phyloP scores from a whole-genome alignment of 2,113 vertebrate genomes.

The Cranoglanis bouderius region DNA sequence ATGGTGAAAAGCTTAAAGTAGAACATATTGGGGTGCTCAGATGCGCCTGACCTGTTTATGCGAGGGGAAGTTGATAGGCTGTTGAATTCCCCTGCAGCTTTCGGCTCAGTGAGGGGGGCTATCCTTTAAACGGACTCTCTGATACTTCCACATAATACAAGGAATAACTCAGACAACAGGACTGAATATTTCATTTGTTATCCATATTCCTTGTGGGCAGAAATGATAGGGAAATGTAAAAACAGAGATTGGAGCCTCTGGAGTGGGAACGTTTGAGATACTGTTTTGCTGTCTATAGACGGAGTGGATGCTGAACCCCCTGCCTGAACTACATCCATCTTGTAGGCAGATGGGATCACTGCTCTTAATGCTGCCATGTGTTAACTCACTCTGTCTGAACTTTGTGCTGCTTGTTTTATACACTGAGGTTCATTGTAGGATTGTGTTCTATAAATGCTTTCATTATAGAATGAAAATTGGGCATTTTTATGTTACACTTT shows the following conservation, averaged over 20 bases:
- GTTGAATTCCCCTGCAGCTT: slow-evolving; percentile 75
- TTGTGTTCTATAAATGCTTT: slow-evolving; percentile 6
- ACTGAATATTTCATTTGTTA: slow-evolving; percentile 90
- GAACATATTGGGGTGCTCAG: slow-evolving; percentile 73
- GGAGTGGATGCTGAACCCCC: slow-evolving; percentile 70
- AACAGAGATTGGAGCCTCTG: slow-evolving; percentile 80
- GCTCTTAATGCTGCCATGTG: slow-evolving; percentile 75
- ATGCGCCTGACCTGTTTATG: slow-evolving; percentile 81
- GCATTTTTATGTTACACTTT: background rate
- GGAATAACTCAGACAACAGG: slow-evolving; percentile 87
- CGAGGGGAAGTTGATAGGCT: slow-evolving; percentile 76
- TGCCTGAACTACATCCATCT: slow-evolving; percentile 75
- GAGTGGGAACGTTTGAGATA: slow-evolving; percentile 76
- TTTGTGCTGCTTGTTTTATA: slow-evolving; percentile 5
- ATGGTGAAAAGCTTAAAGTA: slow-evolving; percentile 74
- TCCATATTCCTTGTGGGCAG: slow-evolving; percentile 87
- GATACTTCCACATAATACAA: slow-evolving; percentile 81
- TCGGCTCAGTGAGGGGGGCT: slow-evolving; percentile 70
- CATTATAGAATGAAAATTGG: background rate
- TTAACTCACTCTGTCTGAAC: slow-evolving; percentile 66
- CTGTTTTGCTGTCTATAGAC: slow-evolving; percentile 79
- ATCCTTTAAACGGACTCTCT: slow-evolving; percentile 80
- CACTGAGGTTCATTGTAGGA: background rate
- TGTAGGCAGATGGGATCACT: slow-evolving; percentile 76
- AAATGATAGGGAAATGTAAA: slow-evolving; percentile 83